Percentiles rank a stretch among this genome's conserved stretches.
Conservation (phyloP, 1,140 invertebrate genomes). For the Zophobas atratus region DNA sequence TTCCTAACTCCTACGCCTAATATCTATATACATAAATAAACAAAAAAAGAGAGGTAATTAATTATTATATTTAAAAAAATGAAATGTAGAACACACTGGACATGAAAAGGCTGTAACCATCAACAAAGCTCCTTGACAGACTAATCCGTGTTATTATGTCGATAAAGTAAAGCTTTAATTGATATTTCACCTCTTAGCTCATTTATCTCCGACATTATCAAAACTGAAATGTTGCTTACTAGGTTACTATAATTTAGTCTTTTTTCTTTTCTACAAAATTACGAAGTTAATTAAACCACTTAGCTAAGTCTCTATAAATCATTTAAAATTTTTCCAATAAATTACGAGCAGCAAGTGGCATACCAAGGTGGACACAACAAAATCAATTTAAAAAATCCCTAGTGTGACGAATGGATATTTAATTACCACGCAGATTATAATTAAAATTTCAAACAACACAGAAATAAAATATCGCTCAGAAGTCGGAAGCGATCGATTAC, state of each 20-base stretch:
- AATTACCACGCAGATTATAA: not conserved
- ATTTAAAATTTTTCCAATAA: slow-evolving; percentile 8
- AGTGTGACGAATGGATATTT: slow-evolving; percentile 1
- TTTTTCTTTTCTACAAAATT: slow-evolving; percentile 1
- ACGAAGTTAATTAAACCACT: slow-evolving; percentile 20
- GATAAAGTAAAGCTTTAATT: no score
- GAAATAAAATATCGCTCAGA: slow-evolving; percentile 3
- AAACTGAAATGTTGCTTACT: not conserved
- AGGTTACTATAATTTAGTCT: slow-evolving; percentile 22
- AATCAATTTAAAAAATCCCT: slow-evolving; percentile 8
- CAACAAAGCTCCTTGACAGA: no score
- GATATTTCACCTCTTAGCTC: no score
- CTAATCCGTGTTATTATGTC: no score
- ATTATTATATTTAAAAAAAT: no score
- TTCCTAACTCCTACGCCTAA: no score
- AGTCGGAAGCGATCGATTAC: slow-evolving; percentile 14
- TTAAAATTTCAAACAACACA: slow-evolving; percentile 1
- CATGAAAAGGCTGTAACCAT: no score
- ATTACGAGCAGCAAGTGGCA: not conserved
- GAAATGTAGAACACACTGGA: no score
- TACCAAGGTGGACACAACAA: slow-evolving; percentile 7
- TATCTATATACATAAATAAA: no score
- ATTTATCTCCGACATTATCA: not conserved
- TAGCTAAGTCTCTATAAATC: slow-evolving; percentile 36
- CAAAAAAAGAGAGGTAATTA: no score